Base-by-base conservation (phyloP, 2,888 invertebrate species). In the Seladonia tumulorum region DNA sequence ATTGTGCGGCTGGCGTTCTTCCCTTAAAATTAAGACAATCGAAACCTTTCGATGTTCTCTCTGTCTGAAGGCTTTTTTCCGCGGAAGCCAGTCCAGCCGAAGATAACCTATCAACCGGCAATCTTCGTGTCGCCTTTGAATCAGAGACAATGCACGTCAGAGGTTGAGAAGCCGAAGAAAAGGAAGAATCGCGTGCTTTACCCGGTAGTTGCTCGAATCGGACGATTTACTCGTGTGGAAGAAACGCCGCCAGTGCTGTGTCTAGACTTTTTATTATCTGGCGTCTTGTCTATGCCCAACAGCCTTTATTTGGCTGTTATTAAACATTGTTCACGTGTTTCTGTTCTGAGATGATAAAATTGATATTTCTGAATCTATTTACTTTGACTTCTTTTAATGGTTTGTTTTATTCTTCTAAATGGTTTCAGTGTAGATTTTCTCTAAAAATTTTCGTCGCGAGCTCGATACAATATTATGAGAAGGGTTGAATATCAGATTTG, bases 111-210 rank as follows among this genome's bases (percentile, higher is more conserved):
- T 89, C 89, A 83, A 90, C 81, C 86, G 72, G 82, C 86, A 82
- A 90, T 88, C 90, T 88, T 85, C 83, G 83, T 86, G 89, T 90
- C 85, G 88, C 91, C 88, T 87, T 90, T 90, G 91, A 89, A 88
- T 86, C 83, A 83, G 83, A 89, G 89, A 90, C 90, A 90, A 90
- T 90, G 83, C 91, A 81, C 81, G 91, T 91, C 90, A 85, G 88
- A 81, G 86, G 80, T 70, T 66, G 86, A 83, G 86, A 86, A 79
- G 68, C 81, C 88, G 73, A 76, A 75, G 83, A 79, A 89, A 90
- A 85, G 82, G 80, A 90, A 81, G 80, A 90, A 86, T 89, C 87
- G 79, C 81, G 86, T 79, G 72, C 78, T 81, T 82, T 87, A 71
- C 77, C 82, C 90, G 84, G 75, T 76, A 76, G 87, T 81, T 76